Evolutionary conservation across 2,797 vertebrate species (phyloP).

Genomic region (Amphiprion clarkii): DNA sequence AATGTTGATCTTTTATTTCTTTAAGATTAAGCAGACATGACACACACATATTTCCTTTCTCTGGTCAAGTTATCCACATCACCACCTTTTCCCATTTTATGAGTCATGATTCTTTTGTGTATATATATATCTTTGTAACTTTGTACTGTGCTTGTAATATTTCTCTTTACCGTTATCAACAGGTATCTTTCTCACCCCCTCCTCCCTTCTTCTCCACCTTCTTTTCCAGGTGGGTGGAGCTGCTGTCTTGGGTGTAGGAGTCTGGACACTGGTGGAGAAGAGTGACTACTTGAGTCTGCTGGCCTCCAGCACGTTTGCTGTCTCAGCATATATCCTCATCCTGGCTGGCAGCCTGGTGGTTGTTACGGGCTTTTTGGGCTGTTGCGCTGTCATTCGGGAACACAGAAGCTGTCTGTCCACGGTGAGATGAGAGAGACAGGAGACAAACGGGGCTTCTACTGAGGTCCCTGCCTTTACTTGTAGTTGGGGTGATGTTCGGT

Average conservation of each 20-base stretch:
- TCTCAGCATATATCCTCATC: constrained; percentile 90
- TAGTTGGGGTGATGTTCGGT: background rate
- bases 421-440: constrained; percentile 76
- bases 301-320: constrained; percentile 89
- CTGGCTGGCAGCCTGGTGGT: constrained; percentile 88
- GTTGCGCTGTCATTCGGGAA: constrained; percentile 88
- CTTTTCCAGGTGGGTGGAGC: constrained; percentile 86
- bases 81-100: constrained; percentile 14
- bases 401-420: constrained; percentile 87
- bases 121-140: background rate
- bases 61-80: background rate
- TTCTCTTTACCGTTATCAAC: background rate
- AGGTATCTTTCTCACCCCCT: background rate
- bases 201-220: constrained; percentile 8
- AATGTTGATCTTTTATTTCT: background rate
- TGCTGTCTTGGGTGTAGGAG: constrained; percentile 88
- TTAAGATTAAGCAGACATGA: constrained; percentile 6
- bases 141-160: background rate
- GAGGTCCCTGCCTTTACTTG: background rate
- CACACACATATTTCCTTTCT: background rate
- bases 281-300: constrained; percentile 89
- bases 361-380: constrained; percentile 91
- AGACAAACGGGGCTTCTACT: background rate
- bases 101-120: background rate
- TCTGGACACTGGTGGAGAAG: constrained; percentile 91